Base-by-base conservation (phyloP, 2,113 vertebrate genomes). In the Ictidomys tridecemlineatus region DNA sequence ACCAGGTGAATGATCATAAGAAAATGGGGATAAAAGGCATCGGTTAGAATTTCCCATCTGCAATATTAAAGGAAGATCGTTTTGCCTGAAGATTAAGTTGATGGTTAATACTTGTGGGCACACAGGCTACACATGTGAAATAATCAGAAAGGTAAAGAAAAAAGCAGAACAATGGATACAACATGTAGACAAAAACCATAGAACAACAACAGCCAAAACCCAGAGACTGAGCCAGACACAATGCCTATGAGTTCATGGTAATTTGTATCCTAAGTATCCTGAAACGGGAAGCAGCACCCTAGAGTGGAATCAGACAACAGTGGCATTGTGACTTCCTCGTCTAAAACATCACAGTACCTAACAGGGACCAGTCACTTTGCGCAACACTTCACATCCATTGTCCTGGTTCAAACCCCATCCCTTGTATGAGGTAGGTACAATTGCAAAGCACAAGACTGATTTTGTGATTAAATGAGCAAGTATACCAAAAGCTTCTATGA, bases 391-490 rank as follows among this genome's bases (percentile, higher is more conserved):
- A 24, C 30, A 58, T 30, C 48, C 48, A 63, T 80, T 85, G 42
- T 58, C 48, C 83, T 58, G 11, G 53, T 42, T 91, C 65, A 61
- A 77, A 20, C 86, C 42, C 26, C 16, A 61, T 34, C 17, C 24
- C 8, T 11, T 85, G n/a, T 34, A 20, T 61, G 18, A 79, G 20
- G 42, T 70, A 80, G 83, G 42, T 18, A n/a, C 0, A 63, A n/a
- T 51, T 73, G 61, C 8, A 39, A 83, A 69, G 34, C 12, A 24
- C 14, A 51, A 72, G 14, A 72, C 77, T 61, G 82, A 70, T 76
- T 74, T 51, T 85, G 28, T 45, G 67, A 76, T 87, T 92, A 80
- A 79, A 92, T 88, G 32, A 67, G 45, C 85, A 85, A 91, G 89
- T 22, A 67, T 82, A 80, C 2, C 18, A 72, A 85, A 89, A 58